A percentile compares a stretch with the other conserved stretches of the same genome.
Conservation (phyloP, 2,888 invertebrate genomes). For the Caenorhabditis japonica region DNA sequence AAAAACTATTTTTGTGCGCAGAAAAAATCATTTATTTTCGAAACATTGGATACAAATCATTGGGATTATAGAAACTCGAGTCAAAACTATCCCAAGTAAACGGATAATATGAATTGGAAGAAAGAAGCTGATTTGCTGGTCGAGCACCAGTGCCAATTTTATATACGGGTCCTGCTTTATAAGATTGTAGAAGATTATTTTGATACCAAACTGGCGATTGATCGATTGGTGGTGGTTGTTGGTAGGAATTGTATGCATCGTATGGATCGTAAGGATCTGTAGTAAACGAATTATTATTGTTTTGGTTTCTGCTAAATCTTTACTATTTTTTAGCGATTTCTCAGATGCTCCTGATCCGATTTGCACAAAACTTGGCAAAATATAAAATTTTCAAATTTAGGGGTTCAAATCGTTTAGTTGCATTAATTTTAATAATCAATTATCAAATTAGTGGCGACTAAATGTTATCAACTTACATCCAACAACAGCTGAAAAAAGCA, state of each 20-base stretch:
- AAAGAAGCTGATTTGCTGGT: background rate
- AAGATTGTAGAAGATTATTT: background rate
- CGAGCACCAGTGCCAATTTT: constrained; percentile 30
- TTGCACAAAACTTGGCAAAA: too few relatives aligned
- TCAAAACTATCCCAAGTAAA: constrained; percentile 25
- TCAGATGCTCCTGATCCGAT: too few relatives aligned
- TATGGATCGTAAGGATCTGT: constrained; percentile 21
- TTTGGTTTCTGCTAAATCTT: too few relatives aligned
- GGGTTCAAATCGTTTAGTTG: too few relatives aligned
- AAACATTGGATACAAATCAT: constrained; percentile 9
- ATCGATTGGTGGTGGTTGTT: too few relatives aligned
- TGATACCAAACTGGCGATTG: constrained; percentile 1
- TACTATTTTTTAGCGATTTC: too few relatives aligned
- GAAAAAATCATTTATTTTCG: background rate
- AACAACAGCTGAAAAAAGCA: too few relatives aligned
- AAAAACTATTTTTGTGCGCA: constrained; percentile 27
- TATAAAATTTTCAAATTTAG: too few relatives aligned
- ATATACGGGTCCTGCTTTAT: background rate
- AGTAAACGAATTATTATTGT: too few relatives aligned
- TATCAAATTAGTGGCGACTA: too few relatives aligned
- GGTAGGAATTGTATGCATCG: constrained; percentile 1
- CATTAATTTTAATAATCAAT: too few relatives aligned
- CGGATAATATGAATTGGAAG: constrained; percentile 13
- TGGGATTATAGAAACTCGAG: constrained; percentile 38
- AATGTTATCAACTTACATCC: too few relatives aligned